Evolutionary conservation across 2,888 invertebrate genomes (phyloP).

Genomic region (Mythimna albipuncta): DNA sequence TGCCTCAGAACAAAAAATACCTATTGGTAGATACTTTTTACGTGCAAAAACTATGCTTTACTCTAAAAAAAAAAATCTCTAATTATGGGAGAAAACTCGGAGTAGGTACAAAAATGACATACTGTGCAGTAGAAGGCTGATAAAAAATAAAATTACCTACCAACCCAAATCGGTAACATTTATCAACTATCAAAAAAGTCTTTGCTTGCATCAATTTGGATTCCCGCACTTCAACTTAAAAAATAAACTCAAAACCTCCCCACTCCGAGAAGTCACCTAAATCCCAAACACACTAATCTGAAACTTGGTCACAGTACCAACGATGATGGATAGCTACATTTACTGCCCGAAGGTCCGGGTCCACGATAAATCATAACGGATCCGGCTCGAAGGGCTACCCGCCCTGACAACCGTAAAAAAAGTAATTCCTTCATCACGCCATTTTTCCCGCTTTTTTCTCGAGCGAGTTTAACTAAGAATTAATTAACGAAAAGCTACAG

Average conservation of each 20-base stretch:
- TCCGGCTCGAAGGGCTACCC: constrained; percentile 54
- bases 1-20: not conserved
- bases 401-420: constrained; percentile 69
- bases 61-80: too few relatives aligned
- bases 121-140: too few relatives aligned
- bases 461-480: constrained; percentile 65
- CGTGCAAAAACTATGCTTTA: too few relatives aligned
- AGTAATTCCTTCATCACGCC: constrained; percentile 73
- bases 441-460: constrained; percentile 64
- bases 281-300: constrained; percentile 31
- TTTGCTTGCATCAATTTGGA: too few relatives aligned
- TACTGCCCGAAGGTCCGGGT: constrained; percentile 73
- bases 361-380: constrained; percentile 79
- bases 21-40: too few relatives aligned
- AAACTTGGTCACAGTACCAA: constrained; percentile 64
- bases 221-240: not conserved
- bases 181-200: too few relatives aligned
- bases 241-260: not conserved
- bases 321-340: constrained; percentile 78
- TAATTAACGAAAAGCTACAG: constrained; percentile 72
- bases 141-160: too few relatives aligned
- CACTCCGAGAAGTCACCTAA: not conserved
- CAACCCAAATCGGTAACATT: too few relatives aligned
- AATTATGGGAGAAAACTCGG: too few relatives aligned
- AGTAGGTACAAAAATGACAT: too few relatives aligned